phyloP scores from a whole-genome alignment of 2,888 invertebrate species.

The Rhamphomyia laevipes region DNA sequence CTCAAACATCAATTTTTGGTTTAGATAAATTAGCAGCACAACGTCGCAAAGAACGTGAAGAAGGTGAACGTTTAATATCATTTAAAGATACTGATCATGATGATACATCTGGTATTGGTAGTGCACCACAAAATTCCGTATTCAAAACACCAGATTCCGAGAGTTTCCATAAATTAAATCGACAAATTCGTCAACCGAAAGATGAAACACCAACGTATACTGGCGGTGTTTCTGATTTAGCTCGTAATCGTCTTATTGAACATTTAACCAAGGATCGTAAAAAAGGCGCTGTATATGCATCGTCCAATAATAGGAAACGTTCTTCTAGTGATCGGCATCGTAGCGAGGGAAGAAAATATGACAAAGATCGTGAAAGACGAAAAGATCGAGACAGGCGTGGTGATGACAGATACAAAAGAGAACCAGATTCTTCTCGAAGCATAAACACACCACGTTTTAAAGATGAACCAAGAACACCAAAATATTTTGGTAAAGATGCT shows the following conservation, averaged over 20 bases:
- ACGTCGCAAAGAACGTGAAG: slow-evolving; percentile 50
- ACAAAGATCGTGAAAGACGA: slow-evolving; percentile 18
- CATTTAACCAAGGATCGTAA: slow-evolving; percentile 43
- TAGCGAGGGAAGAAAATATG: slow-evolving; percentile 24
- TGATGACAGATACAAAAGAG: slow-evolving; percentile 21
- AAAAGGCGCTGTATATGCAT: slow-evolving; percentile 52
- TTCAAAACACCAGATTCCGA: slow-evolving; percentile 33
- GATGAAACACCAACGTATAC: slow-evolving; percentile 92
- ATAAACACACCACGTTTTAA: slow-evolving; percentile 49
- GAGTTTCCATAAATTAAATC: slow-evolving; percentile 29
- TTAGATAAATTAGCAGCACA: slow-evolving; percentile 76
- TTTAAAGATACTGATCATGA: slow-evolving; percentile 45
- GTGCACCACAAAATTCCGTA: slow-evolving; percentile 15
- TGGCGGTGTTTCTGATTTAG: slow-evolving; percentile 68
- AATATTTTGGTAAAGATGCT: slow-evolving; percentile 47
- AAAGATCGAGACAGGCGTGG: slow-evolving; percentile 26
- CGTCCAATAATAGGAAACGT: slow-evolving; percentile 47
- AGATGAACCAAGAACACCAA: slow-evolving; percentile 82
- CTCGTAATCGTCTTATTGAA: slow-evolving; percentile 55
- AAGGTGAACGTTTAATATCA: slow-evolving; percentile 51
- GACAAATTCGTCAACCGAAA: slow-evolving; percentile 65
- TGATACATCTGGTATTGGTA: slow-evolving; percentile 27
- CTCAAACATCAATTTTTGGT: slow-evolving; percentile 65
- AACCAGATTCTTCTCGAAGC: slow-evolving; percentile 32
- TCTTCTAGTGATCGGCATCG: slow-evolving; percentile 36